Conservation (phyloP, 2,797 vertebrate species). For the Anguilla pacifica region DNA sequence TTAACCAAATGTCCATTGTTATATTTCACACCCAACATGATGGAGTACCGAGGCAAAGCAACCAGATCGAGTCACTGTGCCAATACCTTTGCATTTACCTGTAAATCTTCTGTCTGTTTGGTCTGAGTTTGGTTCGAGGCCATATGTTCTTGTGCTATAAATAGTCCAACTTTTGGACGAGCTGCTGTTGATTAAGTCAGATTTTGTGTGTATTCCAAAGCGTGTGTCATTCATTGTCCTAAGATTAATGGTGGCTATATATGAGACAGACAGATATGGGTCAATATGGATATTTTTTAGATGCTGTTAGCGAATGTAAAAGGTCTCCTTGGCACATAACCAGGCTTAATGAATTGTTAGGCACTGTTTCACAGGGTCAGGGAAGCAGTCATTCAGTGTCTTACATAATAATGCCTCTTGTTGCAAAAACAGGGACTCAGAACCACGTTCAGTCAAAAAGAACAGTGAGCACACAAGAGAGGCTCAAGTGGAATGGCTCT, state of each 20-base stretch:
- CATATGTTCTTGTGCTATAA: neutral
- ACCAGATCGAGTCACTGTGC: neutral
- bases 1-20: no score
- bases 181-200: neutral
- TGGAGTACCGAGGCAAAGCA: no score
- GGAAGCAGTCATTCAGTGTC: neutral
- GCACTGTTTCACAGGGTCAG: no score
- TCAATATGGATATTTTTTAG: neutral
- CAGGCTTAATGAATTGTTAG: neutral
- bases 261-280: neutral
- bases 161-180: neutral
- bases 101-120: neutral
- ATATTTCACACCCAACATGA: no score
- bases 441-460: neutral
- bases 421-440: neutral
- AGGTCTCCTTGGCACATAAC: neutral
- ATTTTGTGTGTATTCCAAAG: neutral
- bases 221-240: neutral
- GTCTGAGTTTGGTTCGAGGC: neutral
- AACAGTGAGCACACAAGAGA: neutral
- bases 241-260: neutral
- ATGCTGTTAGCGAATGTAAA: neutral
- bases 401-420: neutral
- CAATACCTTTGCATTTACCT: neutral
- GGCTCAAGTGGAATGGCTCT: neutral